A percentile compares a stretch with the other conserved stretches of the same genome.
Evolutionary conservation across 2,888 invertebrate genomes (phyloP).

Genomic region (Trichacis sp.): DNA sequence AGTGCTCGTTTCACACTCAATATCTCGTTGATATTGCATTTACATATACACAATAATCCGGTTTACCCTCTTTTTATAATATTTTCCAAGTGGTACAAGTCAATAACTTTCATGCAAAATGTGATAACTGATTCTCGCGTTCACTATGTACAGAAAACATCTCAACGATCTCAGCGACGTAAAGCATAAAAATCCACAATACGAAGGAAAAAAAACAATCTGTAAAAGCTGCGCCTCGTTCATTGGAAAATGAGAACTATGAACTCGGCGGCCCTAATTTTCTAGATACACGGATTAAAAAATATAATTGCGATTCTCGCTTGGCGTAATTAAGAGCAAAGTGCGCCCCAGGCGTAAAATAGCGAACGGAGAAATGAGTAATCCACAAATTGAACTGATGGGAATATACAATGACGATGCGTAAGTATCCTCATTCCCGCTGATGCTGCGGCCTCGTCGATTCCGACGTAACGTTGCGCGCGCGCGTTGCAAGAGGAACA

Average conservation of each 20-base stretch:
- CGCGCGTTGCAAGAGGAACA: not conserved
- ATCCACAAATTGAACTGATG: conserved; percentile 19
- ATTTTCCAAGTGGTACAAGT: not conserved
- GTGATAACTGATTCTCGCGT: too few relatives aligned
- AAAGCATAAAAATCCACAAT: too few relatives aligned
- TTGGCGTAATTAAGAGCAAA: conserved; percentile 36
- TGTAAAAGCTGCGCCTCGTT: too few relatives aligned
- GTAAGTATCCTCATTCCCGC: conserved; percentile 10
- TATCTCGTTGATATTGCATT: too few relatives aligned
- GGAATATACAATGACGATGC: conserved; percentile 7
- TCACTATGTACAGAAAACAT: too few relatives aligned
- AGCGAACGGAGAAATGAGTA: not conserved
- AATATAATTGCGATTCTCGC: conserved; percentile 12
- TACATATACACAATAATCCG: too few relatives aligned
- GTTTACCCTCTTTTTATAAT: too few relatives aligned
- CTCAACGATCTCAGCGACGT: too few relatives aligned
- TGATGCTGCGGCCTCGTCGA: conserved; percentile 1
- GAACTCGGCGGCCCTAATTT: not conserved
- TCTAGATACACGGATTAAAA: too few relatives aligned
- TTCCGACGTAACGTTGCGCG: conserved; percentile 4
- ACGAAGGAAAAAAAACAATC: too few relatives aligned
- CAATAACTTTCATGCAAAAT: not conserved
- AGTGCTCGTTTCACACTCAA: too few relatives aligned
- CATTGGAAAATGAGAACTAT: too few relatives aligned
- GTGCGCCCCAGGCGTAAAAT: conserved; percentile 13